These are phyloP conservation scores for Butorides virescens DNA, from an alignment of 2,113 vertebrate genomes.

Conservation along the genomic window DNA sequence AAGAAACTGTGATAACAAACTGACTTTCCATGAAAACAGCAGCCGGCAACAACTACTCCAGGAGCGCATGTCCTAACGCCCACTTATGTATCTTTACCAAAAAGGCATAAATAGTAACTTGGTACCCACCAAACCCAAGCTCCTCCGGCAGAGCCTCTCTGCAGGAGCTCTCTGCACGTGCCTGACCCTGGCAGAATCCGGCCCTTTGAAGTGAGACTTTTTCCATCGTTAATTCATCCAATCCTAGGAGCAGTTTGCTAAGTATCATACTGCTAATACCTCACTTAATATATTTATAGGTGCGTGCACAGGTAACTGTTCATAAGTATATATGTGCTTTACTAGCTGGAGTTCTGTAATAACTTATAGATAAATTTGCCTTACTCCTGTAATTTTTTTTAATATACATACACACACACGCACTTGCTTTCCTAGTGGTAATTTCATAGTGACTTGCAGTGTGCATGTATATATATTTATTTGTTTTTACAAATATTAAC, in stretches of 20 bases:
- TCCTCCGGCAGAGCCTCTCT: not conserved
- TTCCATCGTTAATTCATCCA: not conserved
- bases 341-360: not conserved
- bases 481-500: not conserved
- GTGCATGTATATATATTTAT: not conserved
- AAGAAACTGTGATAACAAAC: not conserved
- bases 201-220: not conserved
- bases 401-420: not conserved
- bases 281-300: not conserved
- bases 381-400: not conserved
- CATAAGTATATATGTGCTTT: too few species aligned
- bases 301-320: not conserved
- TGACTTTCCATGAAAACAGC: not conserved
- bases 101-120: not conserved
- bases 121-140: not conserved
- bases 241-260: not conserved
- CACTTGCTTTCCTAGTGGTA: not conserved
- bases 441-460: not conserved
- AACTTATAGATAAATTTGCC: not conserved
- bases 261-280: not conserved
- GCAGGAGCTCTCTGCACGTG: not conserved
- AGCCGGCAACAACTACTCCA: not conserved
- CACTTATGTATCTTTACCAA: not conserved
- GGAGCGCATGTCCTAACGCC: too few species aligned
- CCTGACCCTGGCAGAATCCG: fast-evolving